phyloP scores from a whole-genome alignment of 2,113 vertebrate species.

The Aphyosemion australe region DNA sequence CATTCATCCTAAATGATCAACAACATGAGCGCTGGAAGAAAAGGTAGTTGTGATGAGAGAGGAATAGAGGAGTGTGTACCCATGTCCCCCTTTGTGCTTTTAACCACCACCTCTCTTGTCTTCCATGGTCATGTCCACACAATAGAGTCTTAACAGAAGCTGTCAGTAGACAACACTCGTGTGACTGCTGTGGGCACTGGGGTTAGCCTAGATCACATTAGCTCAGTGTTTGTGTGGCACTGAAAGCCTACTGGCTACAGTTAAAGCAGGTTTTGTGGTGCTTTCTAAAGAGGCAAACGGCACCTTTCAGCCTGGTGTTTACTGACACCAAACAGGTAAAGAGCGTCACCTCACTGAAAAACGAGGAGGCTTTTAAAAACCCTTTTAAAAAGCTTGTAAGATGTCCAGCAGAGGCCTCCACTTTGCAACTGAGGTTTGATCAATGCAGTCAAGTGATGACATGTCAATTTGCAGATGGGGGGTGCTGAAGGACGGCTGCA shows the following conservation, averaged over 20 bases:
- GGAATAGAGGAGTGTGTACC: conserved; percentile 55
- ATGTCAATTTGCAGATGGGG: conserved; percentile 70
- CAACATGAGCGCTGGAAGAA: conserved; percentile 41
- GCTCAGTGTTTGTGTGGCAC: conserved; percentile 78
- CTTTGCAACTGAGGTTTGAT: conserved; percentile 83
- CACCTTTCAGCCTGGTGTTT: conserved; percentile 72
- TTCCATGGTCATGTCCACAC: conserved; percentile 73
- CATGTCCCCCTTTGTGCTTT: conserved; percentile 70
- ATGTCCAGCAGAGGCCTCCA: conserved; percentile 65
- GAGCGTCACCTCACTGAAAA: conserved; percentile 21
- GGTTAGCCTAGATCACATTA: conserved; percentile 74
- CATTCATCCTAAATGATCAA: conserved; percentile 52
- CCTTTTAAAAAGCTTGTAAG: conserved; percentile 40
- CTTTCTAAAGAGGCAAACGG: conserved; percentile 61
- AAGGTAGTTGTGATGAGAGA: conserved; percentile 66
- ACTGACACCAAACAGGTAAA: conserved; percentile 42
- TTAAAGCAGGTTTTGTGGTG: conserved; percentile 69
- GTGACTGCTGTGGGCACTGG: conserved; percentile 59
- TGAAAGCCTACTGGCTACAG: conserved; percentile 77
- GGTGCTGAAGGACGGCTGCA: conserved; percentile 84
- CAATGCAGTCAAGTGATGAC: conserved; percentile 80
- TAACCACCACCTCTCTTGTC: conserved; percentile 74
- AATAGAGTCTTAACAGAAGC: conserved; percentile 83
- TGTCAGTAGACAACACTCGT: conserved; percentile 82
- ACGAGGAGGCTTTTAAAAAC: conserved; percentile 32